These are phyloP conservation scores for Hirtodrosophila alboralis DNA, from an alignment of 2,888 invertebrate species.

Conservation along the genomic window DNA sequence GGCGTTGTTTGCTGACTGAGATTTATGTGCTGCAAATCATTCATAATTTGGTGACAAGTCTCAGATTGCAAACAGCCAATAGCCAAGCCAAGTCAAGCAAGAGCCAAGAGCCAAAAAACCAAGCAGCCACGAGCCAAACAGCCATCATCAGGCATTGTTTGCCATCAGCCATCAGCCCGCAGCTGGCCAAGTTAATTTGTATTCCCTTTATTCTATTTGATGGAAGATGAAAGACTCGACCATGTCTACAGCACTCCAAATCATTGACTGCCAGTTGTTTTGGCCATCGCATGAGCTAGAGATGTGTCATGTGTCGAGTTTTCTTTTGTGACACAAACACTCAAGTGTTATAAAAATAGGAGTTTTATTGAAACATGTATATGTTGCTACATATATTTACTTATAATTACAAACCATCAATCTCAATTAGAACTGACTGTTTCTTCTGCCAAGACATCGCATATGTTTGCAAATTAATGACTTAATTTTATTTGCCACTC, in stretches of 20 bases:
- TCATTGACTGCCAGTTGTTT: too few species aligned
- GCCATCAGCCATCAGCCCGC: slow-evolving; percentile 42
- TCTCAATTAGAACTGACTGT: too few species aligned
- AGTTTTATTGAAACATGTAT: too few species aligned
- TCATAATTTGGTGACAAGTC: slow-evolving; percentile 78
- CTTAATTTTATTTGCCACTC: too few species aligned
- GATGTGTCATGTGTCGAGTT: too few species aligned
- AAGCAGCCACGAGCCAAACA: slow-evolving; percentile 10
- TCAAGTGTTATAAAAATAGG: too few species aligned
- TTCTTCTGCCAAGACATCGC: too few species aligned
- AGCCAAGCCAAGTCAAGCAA: slow-evolving; percentile 19
- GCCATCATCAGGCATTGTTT: slow-evolving; percentile 25
- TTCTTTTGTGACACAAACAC: too few species aligned
- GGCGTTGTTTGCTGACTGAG: slow-evolving; percentile 72
- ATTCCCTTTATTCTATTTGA: slow-evolving; percentile 68
- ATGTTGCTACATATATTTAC: too few species aligned
- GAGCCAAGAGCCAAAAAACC: slow-evolving; percentile 6
- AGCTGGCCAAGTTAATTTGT: slow-evolving; percentile 72
- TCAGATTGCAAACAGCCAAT: slow-evolving; percentile 60
- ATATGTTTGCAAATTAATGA: too few species aligned
- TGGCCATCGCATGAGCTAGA: too few species aligned
- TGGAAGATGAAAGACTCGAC: slow-evolving; percentile 43
- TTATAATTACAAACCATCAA: too few species aligned
- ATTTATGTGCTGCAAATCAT: slow-evolving; percentile 77
- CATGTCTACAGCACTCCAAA: slow-evolving; percentile 10